phyloP scores from a whole-genome alignment of 2,888 invertebrate species.

The Rhagium mordax region DNA sequence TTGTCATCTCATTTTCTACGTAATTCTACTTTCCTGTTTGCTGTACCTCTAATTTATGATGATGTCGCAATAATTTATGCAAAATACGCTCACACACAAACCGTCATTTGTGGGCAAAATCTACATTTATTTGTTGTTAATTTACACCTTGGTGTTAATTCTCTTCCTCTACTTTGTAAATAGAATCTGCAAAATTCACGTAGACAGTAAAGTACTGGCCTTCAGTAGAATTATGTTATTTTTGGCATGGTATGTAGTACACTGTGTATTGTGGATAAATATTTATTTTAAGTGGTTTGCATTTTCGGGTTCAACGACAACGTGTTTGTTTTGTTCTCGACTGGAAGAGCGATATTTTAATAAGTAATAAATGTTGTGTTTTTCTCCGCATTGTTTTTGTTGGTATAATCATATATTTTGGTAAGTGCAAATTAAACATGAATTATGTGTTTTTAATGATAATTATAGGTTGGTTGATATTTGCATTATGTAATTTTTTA shows the following conservation, averaged over 20 bases:
- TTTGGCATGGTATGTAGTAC: constrained; percentile 9
- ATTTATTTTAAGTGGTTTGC: neutral
- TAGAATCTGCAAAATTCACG: neutral
- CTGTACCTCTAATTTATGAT: neutral
- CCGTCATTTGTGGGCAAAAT: constrained; percentile 23
- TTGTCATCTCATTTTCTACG: constrained; percentile 1
- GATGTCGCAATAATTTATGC: constrained; percentile 16
- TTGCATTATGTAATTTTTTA: neutral
- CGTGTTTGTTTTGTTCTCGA: neutral
- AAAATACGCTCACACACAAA: constrained; percentile 5
- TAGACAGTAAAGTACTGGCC: neutral
- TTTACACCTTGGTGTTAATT: constrained; percentile 29
- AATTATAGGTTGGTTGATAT: neutral
- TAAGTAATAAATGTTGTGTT: neutral
- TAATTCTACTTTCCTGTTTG: neutral
- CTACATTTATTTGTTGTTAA: constrained; percentile 7
- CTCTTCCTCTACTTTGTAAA: neutral
- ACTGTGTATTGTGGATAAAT: neutral
- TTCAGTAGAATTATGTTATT: constrained; percentile 1
- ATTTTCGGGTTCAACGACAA: neutral
- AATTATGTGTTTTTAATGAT: neutral
- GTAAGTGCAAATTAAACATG: neutral
- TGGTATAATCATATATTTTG: neutral
- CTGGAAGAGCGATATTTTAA: neutral
- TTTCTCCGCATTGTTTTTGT: neutral